phyloP scores from a whole-genome alignment of 2,113 vertebrate species.

The Myocastor coypus region DNA sequence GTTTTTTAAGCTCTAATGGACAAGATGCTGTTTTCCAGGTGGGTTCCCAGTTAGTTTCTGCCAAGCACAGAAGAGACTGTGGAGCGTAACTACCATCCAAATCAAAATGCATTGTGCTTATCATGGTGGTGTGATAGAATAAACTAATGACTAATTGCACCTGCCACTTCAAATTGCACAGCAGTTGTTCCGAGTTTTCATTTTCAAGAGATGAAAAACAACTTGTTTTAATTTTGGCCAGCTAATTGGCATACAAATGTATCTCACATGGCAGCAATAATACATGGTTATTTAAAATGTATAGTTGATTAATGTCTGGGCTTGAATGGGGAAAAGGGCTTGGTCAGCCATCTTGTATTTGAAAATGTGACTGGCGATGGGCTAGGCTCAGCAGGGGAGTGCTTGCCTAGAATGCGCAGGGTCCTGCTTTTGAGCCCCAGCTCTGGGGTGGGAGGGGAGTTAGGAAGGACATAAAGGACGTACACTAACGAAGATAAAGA shows the following conservation, averaged over 20 bases:
- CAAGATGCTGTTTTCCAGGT: conserved; percentile 23
- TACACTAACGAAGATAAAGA: neutral
- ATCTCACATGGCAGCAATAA: neutral
- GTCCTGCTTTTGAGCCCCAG: neutral
- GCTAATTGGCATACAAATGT: conserved; percentile 35
- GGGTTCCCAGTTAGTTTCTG: conserved; percentile 27
- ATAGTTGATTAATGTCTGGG: neutral
- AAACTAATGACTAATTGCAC: neutral
- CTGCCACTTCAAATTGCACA: neutral
- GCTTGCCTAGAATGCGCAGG: neutral
- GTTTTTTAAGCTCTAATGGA: neutral
- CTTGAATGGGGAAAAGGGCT: neutral
- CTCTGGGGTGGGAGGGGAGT: too few relatives aligned
- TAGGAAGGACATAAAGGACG: too few relatives aligned
- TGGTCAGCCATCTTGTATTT: neutral
- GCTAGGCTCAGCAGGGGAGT: neutral
- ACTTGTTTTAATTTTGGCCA: conserved; percentile 12
- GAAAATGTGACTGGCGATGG: neutral
- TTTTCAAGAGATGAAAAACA: conserved; percentile 60
- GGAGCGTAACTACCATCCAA: neutral
- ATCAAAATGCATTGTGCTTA: neutral
- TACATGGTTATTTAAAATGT: neutral
- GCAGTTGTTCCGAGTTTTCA: conserved; percentile 17
- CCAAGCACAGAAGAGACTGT: neutral
- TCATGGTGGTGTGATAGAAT: neutral